These are phyloP conservation scores for Parnassius mnemosyne DNA, from an alignment of 2,888 invertebrate species.

Conservation along the genomic window DNA sequence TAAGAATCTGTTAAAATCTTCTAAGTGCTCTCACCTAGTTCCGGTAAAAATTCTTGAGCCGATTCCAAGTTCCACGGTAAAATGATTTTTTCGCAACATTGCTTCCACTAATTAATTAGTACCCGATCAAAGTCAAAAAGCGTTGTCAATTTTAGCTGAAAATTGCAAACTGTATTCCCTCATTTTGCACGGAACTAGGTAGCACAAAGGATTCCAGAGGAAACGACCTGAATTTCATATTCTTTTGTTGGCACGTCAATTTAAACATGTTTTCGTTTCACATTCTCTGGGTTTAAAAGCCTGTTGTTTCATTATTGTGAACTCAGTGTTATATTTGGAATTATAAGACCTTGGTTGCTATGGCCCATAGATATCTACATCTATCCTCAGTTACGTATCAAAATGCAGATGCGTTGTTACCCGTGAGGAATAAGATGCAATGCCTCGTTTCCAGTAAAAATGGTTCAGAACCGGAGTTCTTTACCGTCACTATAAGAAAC, in stretches of 20 bases:
- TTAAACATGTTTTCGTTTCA: constrained; percentile 21
- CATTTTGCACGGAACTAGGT: constrained; percentile 12
- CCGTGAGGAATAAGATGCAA: too few species aligned
- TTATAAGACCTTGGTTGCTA: too few species aligned
- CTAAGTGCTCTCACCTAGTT: constrained; percentile 22
- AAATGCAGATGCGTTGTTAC: too few species aligned
- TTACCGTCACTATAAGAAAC: too few species aligned
- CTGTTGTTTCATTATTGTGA: too few species aligned
- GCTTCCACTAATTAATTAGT: constrained; percentile 18
- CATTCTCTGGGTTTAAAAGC: not conserved
- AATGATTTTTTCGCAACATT: constrained; percentile 12
- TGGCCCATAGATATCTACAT: too few species aligned
- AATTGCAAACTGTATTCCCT: constrained; percentile 7
- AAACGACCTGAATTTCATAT: constrained; percentile 32
- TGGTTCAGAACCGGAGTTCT: too few species aligned
- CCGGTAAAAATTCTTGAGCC: constrained; percentile 17
- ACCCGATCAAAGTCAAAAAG: constrained; percentile 14
- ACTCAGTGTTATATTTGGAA: too few species aligned
- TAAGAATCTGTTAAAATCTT: constrained; percentile 17
- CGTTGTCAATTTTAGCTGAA: constrained; percentile 14
- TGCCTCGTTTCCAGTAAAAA: too few species aligned
- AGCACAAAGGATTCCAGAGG: constrained; percentile 30
- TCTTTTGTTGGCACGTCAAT: constrained; percentile 26
- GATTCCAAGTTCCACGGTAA: not conserved
- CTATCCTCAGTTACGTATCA: too few species aligned